phyloP scores from a whole-genome alignment of 1,140 invertebrate genomes.

The Cydia splendana region DNA sequence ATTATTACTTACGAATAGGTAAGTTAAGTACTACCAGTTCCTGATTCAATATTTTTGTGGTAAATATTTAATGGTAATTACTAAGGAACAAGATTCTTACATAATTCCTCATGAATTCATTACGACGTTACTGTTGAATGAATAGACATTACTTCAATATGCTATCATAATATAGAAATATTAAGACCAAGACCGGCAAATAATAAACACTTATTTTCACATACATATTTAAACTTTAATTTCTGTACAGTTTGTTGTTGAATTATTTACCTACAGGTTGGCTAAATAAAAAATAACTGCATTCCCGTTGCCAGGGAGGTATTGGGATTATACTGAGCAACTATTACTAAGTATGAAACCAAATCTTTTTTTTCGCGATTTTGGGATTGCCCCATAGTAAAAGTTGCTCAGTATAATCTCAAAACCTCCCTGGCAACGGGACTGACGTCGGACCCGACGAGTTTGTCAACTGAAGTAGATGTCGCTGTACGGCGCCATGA shows the following conservation, averaged over 20 bases:
- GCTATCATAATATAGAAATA: background rate
- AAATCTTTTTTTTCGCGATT: too few species aligned
- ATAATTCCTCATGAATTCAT: constrained; percentile 14
- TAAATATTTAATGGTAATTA: constrained; percentile 7
- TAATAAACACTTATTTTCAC: background rate
- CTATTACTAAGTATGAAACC: too few species aligned
- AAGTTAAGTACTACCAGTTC: background rate
- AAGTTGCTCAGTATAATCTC: too few species aligned
- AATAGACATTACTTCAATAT: background rate
- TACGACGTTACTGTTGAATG: background rate
- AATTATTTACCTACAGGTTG: too few species aligned
- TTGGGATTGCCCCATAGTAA: too few species aligned
- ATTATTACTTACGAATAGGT: background rate
- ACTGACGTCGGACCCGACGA: too few species aligned
- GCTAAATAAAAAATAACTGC: too few species aligned
- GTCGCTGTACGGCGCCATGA: too few species aligned
- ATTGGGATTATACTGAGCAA: too few species aligned
- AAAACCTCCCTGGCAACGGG: too few species aligned
- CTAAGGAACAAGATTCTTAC: background rate
- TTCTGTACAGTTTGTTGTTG: background rate
- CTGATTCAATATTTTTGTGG: constrained; percentile 8
- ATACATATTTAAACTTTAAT: background rate
- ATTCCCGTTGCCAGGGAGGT: too few species aligned
- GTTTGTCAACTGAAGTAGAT: too few species aligned
- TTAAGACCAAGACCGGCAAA: background rate